Evolutionary conservation across 1,140 invertebrate species (phyloP), one percentile per base, ranked within the genome.

Genomic region (Camponotus floridanus): DNA sequence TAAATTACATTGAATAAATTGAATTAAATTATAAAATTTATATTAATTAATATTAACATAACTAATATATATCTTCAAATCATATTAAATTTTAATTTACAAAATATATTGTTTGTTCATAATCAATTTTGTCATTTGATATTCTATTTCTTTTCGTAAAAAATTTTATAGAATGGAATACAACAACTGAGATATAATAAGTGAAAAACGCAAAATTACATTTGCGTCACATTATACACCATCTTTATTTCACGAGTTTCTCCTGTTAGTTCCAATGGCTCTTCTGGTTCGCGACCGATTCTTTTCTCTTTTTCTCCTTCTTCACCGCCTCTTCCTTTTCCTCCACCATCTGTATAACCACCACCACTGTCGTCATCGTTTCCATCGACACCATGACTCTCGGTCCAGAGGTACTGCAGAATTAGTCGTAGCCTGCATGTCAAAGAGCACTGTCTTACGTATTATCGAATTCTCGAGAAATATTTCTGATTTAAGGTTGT

Each of bases 331-430:
- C 11, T 62, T 89, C 45, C 48, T 71, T 51, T 59, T 45, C 55
- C 51, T 74, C 79, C 79, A 74, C 39, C 68, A 26, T 39, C 55
- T 9, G 67, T 5, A 1, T 45, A 36, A 74, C 79, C 68, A 83
- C 79, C 79, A 83, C 79, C 33, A 83, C 61, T 18, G 61, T 45
- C 26, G 21, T 33, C 64, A 21, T 80, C 36, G 45, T 71, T 39
- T 31, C 78, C 48, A 61, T 85, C 83, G 83, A 78, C 81, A 83
- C 51, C 67, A 59, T 73, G 45, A 81, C 76, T 81, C 86, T 86
- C 73, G 89, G 89, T 90, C 88, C 88, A 90, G 89, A 86, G 76
- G 81, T 73, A 39, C 42, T 39, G 31, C 78, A n/a, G 76, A 74
- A 84, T 68, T 86, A 83, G 86, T 74, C 71, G 26, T n/a, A 57